Base-by-base conservation (phyloP, 2,113 vertebrate genomes). In the Sinocyclocheilus grahami region DNA sequence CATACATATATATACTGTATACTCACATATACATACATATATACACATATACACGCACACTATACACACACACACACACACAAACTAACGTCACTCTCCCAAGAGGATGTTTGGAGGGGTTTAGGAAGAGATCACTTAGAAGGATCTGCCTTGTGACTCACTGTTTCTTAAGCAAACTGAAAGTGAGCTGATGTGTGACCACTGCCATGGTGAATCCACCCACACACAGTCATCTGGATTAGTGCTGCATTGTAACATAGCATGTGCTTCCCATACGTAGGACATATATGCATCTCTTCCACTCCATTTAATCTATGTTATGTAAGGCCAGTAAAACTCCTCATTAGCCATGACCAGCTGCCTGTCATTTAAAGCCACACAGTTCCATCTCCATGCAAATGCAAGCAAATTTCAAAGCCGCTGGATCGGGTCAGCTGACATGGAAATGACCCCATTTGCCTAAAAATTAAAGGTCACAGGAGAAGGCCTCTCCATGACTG, bases 351-450 rank as follows among this genome's bases (percentile, higher is more conserved):
- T 76, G 18, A 60, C 82, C 84, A 71, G 51, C 53, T 51, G 51
- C 22, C 0, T 11, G 53, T 30, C 33, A 63, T 74, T 69, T 78
- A 48, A 67, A 83, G 63, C 74, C 58, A 71, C 30, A 39, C 58
- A 76, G 58, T 24, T 63, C 55, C 33, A 88, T 48, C 42, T 62
- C 18, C 46, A 93, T 91, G 92, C 90, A 93, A 92, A 93, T 81
- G 9, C 74, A 90, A 84, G 82, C 88, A 91, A 93, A 94, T 88
- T 18, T 51, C 37, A 12, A 4, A 30, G 24, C 18, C 30, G n/a
- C 84, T 85, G 72, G 51, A 80, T 60, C 5, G 71, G 30, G 27
- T 75, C n/a, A 75, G 75, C 13, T 78, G 39, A 20, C 78, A 92
- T 92, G 86, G 46, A 91, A 91, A 91, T 90, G 37, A 20, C 60